Evolutionary conservation across 92 coral and sea anemone species (phyloP), one percentile per base, ranked within the genome.

Genomic region (Phymanthus crucifer): DNA sequence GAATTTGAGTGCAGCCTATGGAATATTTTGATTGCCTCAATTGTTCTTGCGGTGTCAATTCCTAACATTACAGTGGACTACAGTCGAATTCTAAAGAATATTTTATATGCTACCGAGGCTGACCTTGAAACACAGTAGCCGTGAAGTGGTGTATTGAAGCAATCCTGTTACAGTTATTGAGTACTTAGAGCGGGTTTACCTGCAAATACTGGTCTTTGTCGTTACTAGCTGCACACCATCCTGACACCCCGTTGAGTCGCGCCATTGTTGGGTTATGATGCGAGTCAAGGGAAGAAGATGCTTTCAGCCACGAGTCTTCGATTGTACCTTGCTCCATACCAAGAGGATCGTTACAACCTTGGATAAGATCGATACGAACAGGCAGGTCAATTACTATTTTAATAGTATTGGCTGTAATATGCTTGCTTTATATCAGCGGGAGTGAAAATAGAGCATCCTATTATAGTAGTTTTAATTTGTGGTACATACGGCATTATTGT

Each of bases 181-280:
- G 32, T 66, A 54, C 27, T 4, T 54, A 19, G n/a, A 6, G 24
- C 7, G n/a, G 13, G n/a, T 73, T 40, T 24, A 83, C 86, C 86
- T 48, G 48, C 26, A 83, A 64, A 50, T 74, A 83, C 40, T 74
- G 86, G 7, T 75, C 8, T 32, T 83, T 75, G 54, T 83, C 86
- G 32, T 68, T 75, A 21, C 56, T 52, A 6, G 81, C 81, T 0
- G 86, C 80, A 48, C 86, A 83, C 86, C 86, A 83, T n/a, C 80
- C 86, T 37, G 18, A 8, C 14, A 80, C 74, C 2, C 57, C 80
- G n/a, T 83, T 83, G 23, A 83, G 81, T 65, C 86, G 69, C 24
- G 74, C 86, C 81, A 74, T 67, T 52, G 50, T 68, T 17, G 86
- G 72, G 8, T 32, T 27, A 40, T 83, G 81, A 4, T 65, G 32